phyloP scores from a whole-genome alignment of 2,888 invertebrate genomes.

The Autographa gamma region DNA sequence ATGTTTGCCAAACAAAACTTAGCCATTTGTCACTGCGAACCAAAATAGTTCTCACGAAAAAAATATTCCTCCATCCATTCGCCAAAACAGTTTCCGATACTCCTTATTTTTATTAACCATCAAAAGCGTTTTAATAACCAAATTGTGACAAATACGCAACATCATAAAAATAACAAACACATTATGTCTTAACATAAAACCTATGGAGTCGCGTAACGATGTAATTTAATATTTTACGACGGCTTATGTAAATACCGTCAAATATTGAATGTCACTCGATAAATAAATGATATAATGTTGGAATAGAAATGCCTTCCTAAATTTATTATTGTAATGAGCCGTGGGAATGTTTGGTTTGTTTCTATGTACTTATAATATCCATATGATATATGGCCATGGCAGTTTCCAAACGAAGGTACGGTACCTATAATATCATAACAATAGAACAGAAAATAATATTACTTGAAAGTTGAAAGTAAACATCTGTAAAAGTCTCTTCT shows the following conservation, averaged over 20 bases:
- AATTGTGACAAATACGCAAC: conserved; percentile 39
- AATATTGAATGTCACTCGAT: conserved; percentile 49
- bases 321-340: conserved; percentile 25
- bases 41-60: neutral
- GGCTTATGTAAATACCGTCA: conserved; percentile 60
- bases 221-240: conserved; percentile 63
- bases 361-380: neutral
- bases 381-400: neutral
- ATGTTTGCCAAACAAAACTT: too few species aligned
- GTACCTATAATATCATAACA: too few species aligned
- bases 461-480: too few species aligned
- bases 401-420: neutral
- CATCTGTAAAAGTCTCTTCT: too few species aligned
- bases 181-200: conserved; percentile 50
- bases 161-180: conserved; percentile 54
- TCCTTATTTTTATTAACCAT: neutral
- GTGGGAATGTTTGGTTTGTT: conserved; percentile 19
- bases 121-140: conserved; percentile 11
- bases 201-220: conserved; percentile 43
- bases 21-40: too few species aligned
- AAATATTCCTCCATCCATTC: conserved; percentile 12
- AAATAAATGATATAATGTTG: conserved; percentile 35
- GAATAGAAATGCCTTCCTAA: conserved; percentile 37
- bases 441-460: too few species aligned
- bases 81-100: neutral